Conservation (phyloP, 23 tunicate species). For the Ascidia mentula region DNA sequence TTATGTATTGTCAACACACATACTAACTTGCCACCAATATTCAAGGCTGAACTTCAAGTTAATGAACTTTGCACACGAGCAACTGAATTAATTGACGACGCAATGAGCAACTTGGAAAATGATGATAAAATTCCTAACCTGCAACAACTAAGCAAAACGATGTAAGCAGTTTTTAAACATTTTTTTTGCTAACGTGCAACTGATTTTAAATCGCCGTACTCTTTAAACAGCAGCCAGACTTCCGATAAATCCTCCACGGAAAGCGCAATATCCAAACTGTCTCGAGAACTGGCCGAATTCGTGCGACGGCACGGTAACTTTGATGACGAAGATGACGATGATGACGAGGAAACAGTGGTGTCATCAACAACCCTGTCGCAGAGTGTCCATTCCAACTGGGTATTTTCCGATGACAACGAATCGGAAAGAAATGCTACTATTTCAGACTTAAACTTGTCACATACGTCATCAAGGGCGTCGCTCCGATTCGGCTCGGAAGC, state of each 20-base stretch:
- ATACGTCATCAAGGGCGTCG: neutral
- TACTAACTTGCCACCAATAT: neutral
- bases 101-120: neutral
- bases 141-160: neutral
- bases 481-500: neutral
- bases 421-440: neutral
- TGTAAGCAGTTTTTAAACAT: neutral
- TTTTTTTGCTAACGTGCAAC: neutral
- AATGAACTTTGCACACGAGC: constrained; percentile 57
- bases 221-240: neutral
- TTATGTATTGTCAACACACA: neutral
- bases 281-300: constrained; percentile 10
- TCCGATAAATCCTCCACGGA: neutral
- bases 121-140: neutral
- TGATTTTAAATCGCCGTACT: neutral
- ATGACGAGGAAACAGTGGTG: constrained; percentile 7
- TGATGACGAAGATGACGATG: too few relatives aligned
- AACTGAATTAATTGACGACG: constrained; percentile 53
- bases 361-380: neutral
- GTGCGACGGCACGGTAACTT: constrained; percentile 10
- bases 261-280: neutral
- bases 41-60: constrained; percentile 65
- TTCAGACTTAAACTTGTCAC: neutral
- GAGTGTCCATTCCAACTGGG: neutral
- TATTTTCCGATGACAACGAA: neutral